Evolutionary conservation across 2,797 vertebrate species (phyloP).

Genomic region (Setipinna tenuifilis): DNA sequence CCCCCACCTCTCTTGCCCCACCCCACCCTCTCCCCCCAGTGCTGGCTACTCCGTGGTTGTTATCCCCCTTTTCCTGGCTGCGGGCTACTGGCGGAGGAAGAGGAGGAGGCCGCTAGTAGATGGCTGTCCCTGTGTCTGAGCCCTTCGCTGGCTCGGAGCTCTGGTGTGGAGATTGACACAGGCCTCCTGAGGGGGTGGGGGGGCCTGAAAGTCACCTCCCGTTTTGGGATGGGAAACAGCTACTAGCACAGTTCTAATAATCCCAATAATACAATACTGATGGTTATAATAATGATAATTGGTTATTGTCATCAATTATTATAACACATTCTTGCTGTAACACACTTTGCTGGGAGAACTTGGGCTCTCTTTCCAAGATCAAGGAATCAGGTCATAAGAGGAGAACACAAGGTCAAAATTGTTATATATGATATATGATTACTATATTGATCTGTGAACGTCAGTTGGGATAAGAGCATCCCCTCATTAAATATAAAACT

Average conservation of each 20-base stretch:
- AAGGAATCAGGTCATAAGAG: too few species aligned
- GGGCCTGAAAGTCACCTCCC: not conserved
- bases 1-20: not conserved
- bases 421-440: too few species aligned
- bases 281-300: not conserved
- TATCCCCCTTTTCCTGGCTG: conserved; percentile 7
- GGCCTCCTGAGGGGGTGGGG: not conserved
- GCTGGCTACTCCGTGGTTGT: not conserved
- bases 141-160: not conserved
- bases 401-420: too few species aligned
- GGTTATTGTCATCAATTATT: not conserved
- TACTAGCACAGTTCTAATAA: not conserved
- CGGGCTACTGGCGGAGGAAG: not conserved
- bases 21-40: not conserved
- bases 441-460: too few species aligned
- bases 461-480: too few species aligned
- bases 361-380: too few species aligned
- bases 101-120: not conserved
- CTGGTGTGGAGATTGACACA: not conserved
- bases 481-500: too few species aligned
- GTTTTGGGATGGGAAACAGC: not conserved
- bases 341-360: too few species aligned
- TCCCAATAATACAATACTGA: not conserved
- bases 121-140: not conserved
- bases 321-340: not conserved